Base-by-base conservation (phyloP, 2,888 invertebrate species). In the Flexamia atlantica region DNA sequence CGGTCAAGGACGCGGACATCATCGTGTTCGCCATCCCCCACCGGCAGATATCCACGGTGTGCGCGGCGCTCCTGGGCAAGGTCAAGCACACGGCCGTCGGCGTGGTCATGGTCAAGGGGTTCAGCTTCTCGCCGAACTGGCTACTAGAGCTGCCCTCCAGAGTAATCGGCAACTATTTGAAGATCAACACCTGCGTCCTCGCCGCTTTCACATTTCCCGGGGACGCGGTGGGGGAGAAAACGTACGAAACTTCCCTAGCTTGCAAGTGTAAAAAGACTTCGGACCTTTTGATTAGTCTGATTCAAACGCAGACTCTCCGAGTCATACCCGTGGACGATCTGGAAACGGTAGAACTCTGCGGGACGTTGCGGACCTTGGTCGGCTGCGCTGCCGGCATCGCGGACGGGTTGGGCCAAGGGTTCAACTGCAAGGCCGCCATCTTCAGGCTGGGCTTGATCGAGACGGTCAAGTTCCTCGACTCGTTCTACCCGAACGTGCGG, bases 1-100 rank as follows among this genome's bases (percentile, higher is more conserved):
- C 98, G 68, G 97, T 97, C 14, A 94, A 95, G 89, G 96, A 96
- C 89, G 98, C 98, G 0, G 99, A 99, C 90, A 94, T 99, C 87
- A 92, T 99, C 42, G 95, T 99, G 86, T 99, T 99, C 90, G 99
- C 99, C 60, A 94, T 99, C 40, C 99, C 99, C 36, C 99, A 99
- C 92, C 99, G 99, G 91, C 99, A 99, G 90, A 96, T 99, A 85
- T 93, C 95, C 85, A 95, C 95, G 84, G 93, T 98, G 89, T 98
- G 98, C 90, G 94, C 95, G 83, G 94, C 95, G 80, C 92, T 99
- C 82, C 91, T 93, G 87, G 99, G 98, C 82, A 96, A 96, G 90
- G 95, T 99, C 86, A 99, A 99, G 90, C 93, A 96, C 14, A 95
- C 94, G 70, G 98, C 98, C 0, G 93, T 97, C 87, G 99, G 96